Percentiles rank a stretch among this genome's conserved stretches.
phyloP scores from a whole-genome alignment of 92 coral and sea anemone species.

The Blastomussa wellsi region DNA sequence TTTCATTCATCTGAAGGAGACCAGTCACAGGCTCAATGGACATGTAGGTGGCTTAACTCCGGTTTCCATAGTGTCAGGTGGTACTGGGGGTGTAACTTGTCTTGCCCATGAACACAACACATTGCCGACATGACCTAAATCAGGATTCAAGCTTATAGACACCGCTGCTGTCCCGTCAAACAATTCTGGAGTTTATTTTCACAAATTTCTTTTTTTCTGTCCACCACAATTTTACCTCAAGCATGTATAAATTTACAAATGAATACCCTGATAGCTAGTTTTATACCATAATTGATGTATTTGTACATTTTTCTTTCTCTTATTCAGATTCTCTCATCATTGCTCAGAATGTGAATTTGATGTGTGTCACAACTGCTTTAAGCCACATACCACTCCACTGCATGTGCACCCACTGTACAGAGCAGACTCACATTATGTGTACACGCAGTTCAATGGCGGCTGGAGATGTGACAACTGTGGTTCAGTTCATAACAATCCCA shows the following conservation, averaged over 20 bases:
- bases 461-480: slow-evolving; percentile 94
- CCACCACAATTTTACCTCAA: neutral
- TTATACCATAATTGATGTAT: too few relatives aligned
- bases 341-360: slow-evolving; percentile 84
- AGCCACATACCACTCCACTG: slow-evolving; percentile 54
- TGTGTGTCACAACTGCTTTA: slow-evolving; percentile 75
- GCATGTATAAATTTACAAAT: neutral
- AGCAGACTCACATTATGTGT: slow-evolving; percentile 77
- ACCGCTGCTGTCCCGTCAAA: too few relatives aligned
- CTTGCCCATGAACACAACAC: too few relatives aligned
- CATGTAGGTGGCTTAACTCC: too few relatives aligned
- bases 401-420: slow-evolving; percentile 76
- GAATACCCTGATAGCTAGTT: too few relatives aligned
- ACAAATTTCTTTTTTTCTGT: neutral
- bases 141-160: neutral
- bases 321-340: slow-evolving; percentile 77
- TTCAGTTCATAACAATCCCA: slow-evolving; percentile 52
- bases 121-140: too few relatives aligned
- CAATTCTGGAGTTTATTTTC: too few relatives aligned
- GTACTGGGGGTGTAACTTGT: too few relatives aligned
- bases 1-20: too few relatives aligned
- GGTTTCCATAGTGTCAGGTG: too few relatives aligned
- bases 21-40: too few relatives aligned
- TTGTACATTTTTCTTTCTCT: neutral
- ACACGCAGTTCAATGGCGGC: slow-evolving; percentile 76